These are phyloP conservation scores for Mylabris phalerata DNA, from an alignment of 1,140 invertebrate species.

Conservation along the genomic window DNA sequence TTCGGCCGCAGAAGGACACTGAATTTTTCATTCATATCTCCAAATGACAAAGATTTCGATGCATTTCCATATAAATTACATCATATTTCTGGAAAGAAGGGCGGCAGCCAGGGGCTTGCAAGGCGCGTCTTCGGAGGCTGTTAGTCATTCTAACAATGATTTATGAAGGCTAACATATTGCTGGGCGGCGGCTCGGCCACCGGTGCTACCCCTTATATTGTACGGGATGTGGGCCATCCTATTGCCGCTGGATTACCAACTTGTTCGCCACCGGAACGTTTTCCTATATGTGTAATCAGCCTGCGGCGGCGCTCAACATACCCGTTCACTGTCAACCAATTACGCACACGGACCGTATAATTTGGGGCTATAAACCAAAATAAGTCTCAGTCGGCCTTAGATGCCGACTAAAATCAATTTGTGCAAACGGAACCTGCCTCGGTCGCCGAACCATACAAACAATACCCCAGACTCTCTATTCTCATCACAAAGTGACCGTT, in stretches of 20 bases:
- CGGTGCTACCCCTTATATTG: constrained; percentile 24
- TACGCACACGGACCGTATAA: constrained; percentile 34
- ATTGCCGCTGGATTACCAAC: constrained; percentile 9
- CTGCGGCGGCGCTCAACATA: constrained; percentile 26
- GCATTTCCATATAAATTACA: constrained; percentile 62
- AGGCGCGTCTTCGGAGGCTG: constrained; percentile 38
- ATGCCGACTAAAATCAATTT: constrained; percentile 10
- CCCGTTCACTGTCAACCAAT: constrained; percentile 29
- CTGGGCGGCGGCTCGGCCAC: constrained; percentile 26
- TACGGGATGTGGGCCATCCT: constrained; percentile 14
- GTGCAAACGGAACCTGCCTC: constrained; percentile 6
- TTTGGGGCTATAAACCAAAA: constrained; percentile 39
- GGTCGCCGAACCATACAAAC: too few relatives aligned
- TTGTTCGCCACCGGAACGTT: constrained; percentile 2
- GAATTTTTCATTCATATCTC: constrained; percentile 58
- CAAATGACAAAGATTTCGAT: constrained; percentile 59
- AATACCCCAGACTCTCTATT: too few relatives aligned
- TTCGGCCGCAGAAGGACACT: constrained; percentile 26
- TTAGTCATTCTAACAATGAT: constrained; percentile 45
- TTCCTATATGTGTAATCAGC: constrained; percentile 27
- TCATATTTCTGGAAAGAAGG: constrained; percentile 56
- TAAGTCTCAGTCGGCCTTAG: constrained; percentile 17
- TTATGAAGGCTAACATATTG: constrained; percentile 44
- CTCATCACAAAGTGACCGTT: too few relatives aligned
- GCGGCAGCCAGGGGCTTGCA: constrained; percentile 23